Base-by-base conservation (phyloP, 2,113 vertebrate genomes). In the Leucopsar rothschildi region DNA sequence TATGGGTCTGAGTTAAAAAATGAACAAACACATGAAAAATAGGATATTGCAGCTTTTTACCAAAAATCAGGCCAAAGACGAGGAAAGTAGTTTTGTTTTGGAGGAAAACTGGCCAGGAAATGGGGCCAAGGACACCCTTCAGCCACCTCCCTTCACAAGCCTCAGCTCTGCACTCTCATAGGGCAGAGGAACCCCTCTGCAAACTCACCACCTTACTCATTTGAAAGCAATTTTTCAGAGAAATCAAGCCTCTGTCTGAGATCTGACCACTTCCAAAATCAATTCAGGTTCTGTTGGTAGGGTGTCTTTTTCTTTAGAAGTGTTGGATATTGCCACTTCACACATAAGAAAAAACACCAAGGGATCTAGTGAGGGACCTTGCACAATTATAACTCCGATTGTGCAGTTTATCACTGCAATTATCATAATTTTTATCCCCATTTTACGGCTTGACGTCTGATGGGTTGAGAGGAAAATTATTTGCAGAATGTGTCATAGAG, bases 41-140 rank as follows among this genome's bases (percentile, higher is more conserved):
- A 82, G 52, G 22, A 75, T 88, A 93, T 19, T 63, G 49, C 47
- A 90, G 44, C 24, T 93, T 95, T 93, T 75, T 40, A 68, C 47
- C 14, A 84, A 77, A 86, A 90, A 40, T 57, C 64, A 49, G 44
- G 55, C 27, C 24, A 44, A 82, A 73, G 49, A 59, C 7, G 10
- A 37, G 11, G 27, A 75, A 15, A 69, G 17, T 5, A 35, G 56
- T 14, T 92, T 59, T 52, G 13, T 6, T 69, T 21, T 57, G 65
- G 18, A 87, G 57, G 31, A 79, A 94, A 73, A 44, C 10, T 52
- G 9, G 5, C 4, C 17, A 66, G 25, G 22, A 88, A 92, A 79
- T 0, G 0, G 18, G 6, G n/a, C 19, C 56, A 87, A 79, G 28
- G n/a, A 82, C 21, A 60, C 4, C 2, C 9, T 71, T 71, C 69